Conservation (phyloP, 2,797 vertebrate species). For the Petrocephalus sullivani region DNA sequence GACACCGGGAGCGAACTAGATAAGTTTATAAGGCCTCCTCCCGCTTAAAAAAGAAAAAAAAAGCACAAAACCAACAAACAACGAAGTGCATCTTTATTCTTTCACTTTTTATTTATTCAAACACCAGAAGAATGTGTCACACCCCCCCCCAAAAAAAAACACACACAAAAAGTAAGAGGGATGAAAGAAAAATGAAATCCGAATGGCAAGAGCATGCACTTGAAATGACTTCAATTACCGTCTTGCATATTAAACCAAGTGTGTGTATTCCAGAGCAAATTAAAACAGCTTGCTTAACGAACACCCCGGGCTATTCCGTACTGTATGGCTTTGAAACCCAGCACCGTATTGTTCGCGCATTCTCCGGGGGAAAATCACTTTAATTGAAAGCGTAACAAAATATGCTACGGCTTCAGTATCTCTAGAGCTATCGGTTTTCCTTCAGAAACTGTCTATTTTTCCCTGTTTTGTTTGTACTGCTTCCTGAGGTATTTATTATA, state of each 20-base stretch:
- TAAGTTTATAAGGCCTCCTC: neutral
- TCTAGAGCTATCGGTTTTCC: slow-evolving; percentile 15
- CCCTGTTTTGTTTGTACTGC: slow-evolving; percentile 6
- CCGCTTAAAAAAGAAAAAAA: neutral
- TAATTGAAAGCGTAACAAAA: slow-evolving; percentile 59
- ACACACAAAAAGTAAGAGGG: slow-evolving; percentile 38
- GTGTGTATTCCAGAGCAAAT: slow-evolving; percentile 65
- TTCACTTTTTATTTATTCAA: neutral
- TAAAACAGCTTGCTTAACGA: slow-evolving; percentile 53
- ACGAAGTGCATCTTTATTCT: neutral
- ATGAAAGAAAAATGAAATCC: slow-evolving; percentile 39
- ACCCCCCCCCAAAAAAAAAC: slow-evolving; percentile 17
- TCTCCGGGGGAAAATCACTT: slow-evolving; percentile 50
- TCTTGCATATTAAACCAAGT: slow-evolving; percentile 61
- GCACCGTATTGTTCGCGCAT: slow-evolving; percentile 55
- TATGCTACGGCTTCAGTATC: slow-evolving; percentile 39
- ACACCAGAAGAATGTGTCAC: neutral
- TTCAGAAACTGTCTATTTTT: slow-evolving; percentile 12
- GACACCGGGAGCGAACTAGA: neutral
- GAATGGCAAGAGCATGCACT: slow-evolving; percentile 59
- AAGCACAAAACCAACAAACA: neutral
- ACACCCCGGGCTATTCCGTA: slow-evolving; percentile 57
- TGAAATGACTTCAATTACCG: slow-evolving; percentile 65
- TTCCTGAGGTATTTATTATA: slow-evolving; percentile 4
- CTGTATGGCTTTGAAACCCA: slow-evolving; percentile 56